Percentiles rank a stretch among this genome's conserved stretches.
phyloP scores from a whole-genome alignment of 1,140 invertebrate species.

The Diorhabda sublineata region DNA sequence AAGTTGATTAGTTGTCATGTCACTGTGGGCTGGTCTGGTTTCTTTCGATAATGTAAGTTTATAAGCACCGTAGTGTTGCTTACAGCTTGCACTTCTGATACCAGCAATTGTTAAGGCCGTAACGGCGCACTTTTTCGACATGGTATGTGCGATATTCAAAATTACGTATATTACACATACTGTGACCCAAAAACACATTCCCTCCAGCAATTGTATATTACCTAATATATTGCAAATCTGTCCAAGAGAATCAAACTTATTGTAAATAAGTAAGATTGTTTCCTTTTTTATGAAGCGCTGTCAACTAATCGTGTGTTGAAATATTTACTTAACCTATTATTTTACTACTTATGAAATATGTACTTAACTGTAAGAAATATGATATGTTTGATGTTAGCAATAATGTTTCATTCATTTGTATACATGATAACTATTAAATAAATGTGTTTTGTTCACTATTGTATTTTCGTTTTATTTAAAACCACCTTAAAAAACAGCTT shows the following conservation, averaged over 20 bases:
- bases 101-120: conserved; percentile 43
- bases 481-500: no score
- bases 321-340: conserved; percentile 44
- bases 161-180: conserved; percentile 14
- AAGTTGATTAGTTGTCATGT: conserved; percentile 8
- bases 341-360: conserved; percentile 46
- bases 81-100: conserved; percentile 42
- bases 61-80: conserved; percentile 37
- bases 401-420: conserved; percentile 46
- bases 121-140: conserved; percentile 39
- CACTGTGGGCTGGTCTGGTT: conserved; percentile 22
- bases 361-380: conserved; percentile 48
- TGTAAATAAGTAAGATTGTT: conserved; percentile 46
- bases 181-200: conserved; percentile 39
- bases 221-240: conserved; percentile 47
- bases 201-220: conserved; percentile 49
- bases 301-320: conserved; percentile 38
- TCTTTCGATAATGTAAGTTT: conserved; percentile 37
- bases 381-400: conserved; percentile 50
- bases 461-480: no score
- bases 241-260: conserved; percentile 49
- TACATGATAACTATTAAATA: conserved; percentile 44
- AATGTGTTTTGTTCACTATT: conserved; percentile 46
- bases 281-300: conserved; percentile 44
- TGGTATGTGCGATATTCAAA: conserved; percentile 24